Percentiles rank a stretch among this genome's conserved stretches.
These are phyloP conservation scores for Mongoloraphidia duomilia DNA, from an alignment of 2,888 invertebrate genomes.

Conservation along the genomic window DNA sequence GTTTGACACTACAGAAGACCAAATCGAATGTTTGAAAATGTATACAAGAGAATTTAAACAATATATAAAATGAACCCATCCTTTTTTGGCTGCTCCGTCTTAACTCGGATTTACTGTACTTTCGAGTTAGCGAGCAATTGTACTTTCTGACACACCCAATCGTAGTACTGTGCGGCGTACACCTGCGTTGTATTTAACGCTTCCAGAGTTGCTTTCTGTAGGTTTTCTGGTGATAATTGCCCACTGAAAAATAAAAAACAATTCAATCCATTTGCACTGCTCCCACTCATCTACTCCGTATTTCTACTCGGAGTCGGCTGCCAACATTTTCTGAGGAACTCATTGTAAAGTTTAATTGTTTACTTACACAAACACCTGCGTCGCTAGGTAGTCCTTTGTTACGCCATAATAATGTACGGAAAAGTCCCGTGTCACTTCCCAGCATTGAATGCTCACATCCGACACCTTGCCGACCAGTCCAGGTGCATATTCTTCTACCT, in stretches of 20 bases:
- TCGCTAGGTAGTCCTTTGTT: conserved; percentile 46
- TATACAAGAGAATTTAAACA: too few species aligned
- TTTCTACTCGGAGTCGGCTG: too few species aligned
- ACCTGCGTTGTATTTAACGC: conserved; percentile 53
- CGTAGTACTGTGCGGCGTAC: conserved; percentile 52
- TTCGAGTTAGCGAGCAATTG: conserved; percentile 25
- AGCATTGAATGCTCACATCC: conserved; percentile 31
- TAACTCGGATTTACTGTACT: not conserved
- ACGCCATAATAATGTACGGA: conserved; percentile 36
- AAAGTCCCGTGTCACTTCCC: conserved; percentile 32
- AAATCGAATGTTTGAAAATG: too few species aligned
- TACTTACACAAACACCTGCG: conserved; percentile 69
- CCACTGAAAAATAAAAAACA: conserved; percentile 40
- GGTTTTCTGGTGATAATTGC: conserved; percentile 60
- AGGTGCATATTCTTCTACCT: conserved; percentile 59
- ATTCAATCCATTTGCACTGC: not conserved
- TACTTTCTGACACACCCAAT: conserved; percentile 67
- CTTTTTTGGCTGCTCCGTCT: not conserved
- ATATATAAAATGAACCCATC: too few species aligned
- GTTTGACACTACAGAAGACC: too few species aligned
- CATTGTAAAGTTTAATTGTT: not conserved
- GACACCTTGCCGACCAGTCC: conserved; percentile 39
- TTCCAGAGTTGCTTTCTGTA: conserved; percentile 49
- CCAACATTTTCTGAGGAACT: too few species aligned
- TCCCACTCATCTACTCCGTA: too few species aligned